Evolutionary conservation across 2,113 vertebrate species (phyloP).

Genomic region (Epinephelus fuscoguttatus): DNA sequence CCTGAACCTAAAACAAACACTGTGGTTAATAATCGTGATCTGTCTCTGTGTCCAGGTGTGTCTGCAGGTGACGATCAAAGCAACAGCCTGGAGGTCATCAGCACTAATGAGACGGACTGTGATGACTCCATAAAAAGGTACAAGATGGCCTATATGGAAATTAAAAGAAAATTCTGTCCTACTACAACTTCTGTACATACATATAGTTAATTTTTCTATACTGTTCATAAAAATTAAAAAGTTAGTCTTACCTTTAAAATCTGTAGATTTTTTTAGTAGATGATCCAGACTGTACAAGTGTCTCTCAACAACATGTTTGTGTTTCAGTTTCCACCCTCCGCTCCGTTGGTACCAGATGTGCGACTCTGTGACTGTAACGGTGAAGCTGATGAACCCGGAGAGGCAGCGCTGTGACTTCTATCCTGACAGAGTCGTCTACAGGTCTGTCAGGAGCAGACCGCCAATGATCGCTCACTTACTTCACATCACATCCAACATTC

Average conservation of each 20-base stretch:
- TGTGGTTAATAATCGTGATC: not conserved
- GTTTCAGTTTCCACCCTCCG: slow-evolving; percentile 79
- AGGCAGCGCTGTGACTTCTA: slow-evolving; percentile 79
- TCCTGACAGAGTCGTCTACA: slow-evolving; percentile 77
- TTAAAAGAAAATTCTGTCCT: too few relatives aligned
- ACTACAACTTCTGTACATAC: not conserved
- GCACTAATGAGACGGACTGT: not conserved
- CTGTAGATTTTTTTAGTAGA: too few relatives aligned
- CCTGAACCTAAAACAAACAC: not conserved
- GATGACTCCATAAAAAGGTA: slow-evolving; percentile 37
- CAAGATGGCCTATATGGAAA: not conserved
- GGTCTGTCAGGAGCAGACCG: slow-evolving; percentile 62
- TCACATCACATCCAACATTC: not conserved
- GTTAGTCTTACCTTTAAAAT: not conserved
- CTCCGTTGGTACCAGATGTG: slow-evolving; percentile 80
- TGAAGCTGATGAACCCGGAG: slow-evolving; percentile 79
- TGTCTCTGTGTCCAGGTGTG: slow-evolving; percentile 19
- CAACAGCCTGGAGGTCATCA: not conserved
- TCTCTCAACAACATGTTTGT: not conserved
- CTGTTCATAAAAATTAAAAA: not conserved
- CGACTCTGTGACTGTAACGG: slow-evolving; percentile 50
- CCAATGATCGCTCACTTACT: not conserved
- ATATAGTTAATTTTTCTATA: not conserved
- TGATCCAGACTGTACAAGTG: not conserved
- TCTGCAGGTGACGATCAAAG: not conserved